These are phyloP conservation scores for Rhimphoctona megacephalus DNA, from an alignment of 2,888 invertebrate genomes.

Conservation along the genomic window DNA sequence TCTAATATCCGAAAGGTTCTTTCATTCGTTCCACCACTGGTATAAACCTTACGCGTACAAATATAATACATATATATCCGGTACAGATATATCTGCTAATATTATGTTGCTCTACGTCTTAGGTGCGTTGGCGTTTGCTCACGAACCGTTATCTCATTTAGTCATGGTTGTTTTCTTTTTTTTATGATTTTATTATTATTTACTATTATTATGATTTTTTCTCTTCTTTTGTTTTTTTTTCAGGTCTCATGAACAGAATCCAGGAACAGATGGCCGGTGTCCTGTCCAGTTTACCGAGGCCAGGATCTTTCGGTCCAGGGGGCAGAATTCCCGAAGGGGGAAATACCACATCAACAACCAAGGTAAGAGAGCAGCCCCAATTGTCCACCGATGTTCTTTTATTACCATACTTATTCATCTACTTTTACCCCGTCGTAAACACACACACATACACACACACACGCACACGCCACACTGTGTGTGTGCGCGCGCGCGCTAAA, in stretches of 20 bases:
- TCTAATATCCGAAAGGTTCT: conserved; percentile 63
- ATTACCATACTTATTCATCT: conserved; percentile 43
- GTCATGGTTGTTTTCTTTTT: background rate
- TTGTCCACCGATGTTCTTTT: conserved; percentile 51
- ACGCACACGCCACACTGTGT: no score
- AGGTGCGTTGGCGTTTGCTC: conserved; percentile 48
- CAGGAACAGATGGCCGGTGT: conserved; percentile 74
- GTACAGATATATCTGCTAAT: background rate
- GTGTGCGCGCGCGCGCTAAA: background rate
- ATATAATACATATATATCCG: background rate
- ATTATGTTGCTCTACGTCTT: conserved; percentile 33
- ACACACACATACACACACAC: background rate
- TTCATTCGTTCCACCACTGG: conserved; percentile 41
- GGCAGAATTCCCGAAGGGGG: conserved; percentile 79
- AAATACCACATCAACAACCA: conserved; percentile 81
- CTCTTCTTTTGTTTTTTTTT: background rate
- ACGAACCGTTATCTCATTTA: conserved; percentile 38
- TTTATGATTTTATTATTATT: background rate
- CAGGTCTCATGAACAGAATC: conserved; percentile 76
- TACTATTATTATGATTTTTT: background rate
- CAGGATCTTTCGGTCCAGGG: conserved; percentile 70
- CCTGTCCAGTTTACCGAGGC: conserved; percentile 69
- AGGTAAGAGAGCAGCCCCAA: conserved; percentile 75
- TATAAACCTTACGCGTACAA: background rate
- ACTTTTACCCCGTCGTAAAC: background rate